These are phyloP conservation scores for Lithophane semibrunnea DNA, from an alignment of 2,888 invertebrate species.

Conservation along the genomic window DNA sequence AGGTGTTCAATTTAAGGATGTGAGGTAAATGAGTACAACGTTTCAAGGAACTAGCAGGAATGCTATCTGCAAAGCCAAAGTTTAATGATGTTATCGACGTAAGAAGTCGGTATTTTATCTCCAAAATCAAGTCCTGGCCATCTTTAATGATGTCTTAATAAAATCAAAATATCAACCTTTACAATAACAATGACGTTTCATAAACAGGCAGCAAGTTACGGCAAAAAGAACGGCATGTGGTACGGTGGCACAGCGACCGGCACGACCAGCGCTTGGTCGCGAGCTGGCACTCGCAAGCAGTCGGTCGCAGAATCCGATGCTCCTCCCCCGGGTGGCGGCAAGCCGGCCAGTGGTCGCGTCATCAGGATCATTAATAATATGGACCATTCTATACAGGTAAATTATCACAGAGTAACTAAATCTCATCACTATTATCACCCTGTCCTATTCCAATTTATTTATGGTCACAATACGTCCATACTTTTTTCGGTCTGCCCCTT, in stretches of 20 bases:
- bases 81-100: not conserved
- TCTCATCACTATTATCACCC: no score
- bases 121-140: not conserved
- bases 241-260: constrained; percentile 92
- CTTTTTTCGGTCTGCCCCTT: no score
- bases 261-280: constrained; percentile 92
- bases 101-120: not conserved
- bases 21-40: constrained; percentile 1
- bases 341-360: constrained; percentile 95
- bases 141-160: not conserved
- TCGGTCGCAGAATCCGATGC: constrained; percentile 95
- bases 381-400: constrained; percentile 97
- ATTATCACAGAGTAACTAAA: no score
- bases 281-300: constrained; percentile 94
- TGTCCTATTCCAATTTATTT: no score
- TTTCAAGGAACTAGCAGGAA: not conserved
- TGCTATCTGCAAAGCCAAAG: not conserved
- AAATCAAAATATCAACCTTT: not conserved
- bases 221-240: constrained; percentile 97
- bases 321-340: constrained; percentile 93
- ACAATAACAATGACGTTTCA: constrained; percentile 2
- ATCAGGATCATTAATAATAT: constrained; percentile 98
- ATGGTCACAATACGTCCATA: no score
- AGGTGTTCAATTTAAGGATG: not conserved
- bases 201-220: constrained; percentile 95